These are phyloP conservation scores for Nothura maculosa DNA, from an alignment of 2,797 vertebrate genomes.

Conservation along the genomic window DNA sequence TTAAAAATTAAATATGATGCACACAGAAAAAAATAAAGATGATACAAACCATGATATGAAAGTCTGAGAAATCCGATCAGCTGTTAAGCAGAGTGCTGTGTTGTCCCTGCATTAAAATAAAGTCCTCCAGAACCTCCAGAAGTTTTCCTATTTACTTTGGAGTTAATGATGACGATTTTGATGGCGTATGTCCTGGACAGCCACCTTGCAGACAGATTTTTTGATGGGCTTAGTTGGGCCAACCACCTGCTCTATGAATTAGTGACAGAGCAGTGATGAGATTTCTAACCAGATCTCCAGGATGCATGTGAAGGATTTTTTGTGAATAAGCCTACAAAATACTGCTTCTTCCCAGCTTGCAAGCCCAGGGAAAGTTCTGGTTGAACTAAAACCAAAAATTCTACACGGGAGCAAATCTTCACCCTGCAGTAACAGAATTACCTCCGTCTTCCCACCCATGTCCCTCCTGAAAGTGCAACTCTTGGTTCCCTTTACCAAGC, in stretches of 20 bases:
- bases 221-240: neutral
- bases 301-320: neutral
- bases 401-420: neutral
- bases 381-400: neutral
- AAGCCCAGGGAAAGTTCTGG: neutral
- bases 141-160: neutral
- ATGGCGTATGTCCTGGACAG: neutral
- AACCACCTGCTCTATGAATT: neutral
- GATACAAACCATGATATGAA: neutral
- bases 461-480: neutral
- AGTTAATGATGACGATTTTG: neutral
- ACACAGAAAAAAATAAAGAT: neutral
- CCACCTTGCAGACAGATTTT: neutral
- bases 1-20: neutral
- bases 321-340: neutral
- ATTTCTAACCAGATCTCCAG: neutral
- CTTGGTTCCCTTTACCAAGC: neutral
- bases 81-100: rapidly evolving
- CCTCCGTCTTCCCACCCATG: neutral
- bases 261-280: neutral
- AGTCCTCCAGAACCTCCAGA: neutral
- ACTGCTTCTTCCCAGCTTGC: neutral
- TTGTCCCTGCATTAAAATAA: neutral
- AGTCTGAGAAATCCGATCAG: neutral
- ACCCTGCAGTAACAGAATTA: neutral